Evolutionary conservation across 2,888 invertebrate species (phyloP).

Genomic region (Troilus luridus): DNA sequence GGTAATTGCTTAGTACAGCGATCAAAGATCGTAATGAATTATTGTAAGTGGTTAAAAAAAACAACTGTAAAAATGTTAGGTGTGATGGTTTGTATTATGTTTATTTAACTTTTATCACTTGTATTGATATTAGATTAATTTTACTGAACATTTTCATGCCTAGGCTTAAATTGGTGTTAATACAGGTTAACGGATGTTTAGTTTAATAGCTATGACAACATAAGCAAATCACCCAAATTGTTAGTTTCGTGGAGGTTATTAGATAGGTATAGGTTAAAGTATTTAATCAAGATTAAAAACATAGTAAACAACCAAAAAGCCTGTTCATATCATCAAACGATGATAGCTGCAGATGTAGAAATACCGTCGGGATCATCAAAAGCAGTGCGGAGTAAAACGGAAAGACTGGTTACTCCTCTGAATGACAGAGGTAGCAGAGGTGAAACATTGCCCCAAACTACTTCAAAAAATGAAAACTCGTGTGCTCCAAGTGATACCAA

Average conservation of each 20-base stretch:
- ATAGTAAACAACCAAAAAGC: background rate
- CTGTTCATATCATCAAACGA: background rate
- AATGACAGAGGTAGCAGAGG: background rate
- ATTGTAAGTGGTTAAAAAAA: background rate
- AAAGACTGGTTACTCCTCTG: background rate
- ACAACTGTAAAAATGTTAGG: background rate
- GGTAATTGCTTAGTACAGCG: background rate
- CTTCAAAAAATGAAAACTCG: background rate
- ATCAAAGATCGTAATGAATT: background rate
- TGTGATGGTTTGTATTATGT: background rate
- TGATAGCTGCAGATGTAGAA: slow-evolving; percentile 6
- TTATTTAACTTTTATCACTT: background rate
- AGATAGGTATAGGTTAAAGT: background rate
- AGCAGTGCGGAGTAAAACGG: background rate
- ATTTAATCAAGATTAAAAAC: slow-evolving; percentile 1
- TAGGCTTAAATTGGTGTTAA: background rate
- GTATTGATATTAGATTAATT: background rate
- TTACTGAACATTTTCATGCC: background rate
- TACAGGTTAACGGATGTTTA: slow-evolving; percentile 19
- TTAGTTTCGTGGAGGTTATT: slow-evolving; percentile 35
- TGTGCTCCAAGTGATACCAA: background rate
- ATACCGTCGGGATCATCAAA: background rate
- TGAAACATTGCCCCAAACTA: background rate
- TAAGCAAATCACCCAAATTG: slow-evolving; percentile 22
- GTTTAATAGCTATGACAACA: slow-evolving; percentile 42